A percentile compares a stretch with the other conserved stretches of the same genome.
Evolutionary conservation across 2,888 invertebrate species (phyloP).

Genomic region (Drosophila histrio): DNA sequence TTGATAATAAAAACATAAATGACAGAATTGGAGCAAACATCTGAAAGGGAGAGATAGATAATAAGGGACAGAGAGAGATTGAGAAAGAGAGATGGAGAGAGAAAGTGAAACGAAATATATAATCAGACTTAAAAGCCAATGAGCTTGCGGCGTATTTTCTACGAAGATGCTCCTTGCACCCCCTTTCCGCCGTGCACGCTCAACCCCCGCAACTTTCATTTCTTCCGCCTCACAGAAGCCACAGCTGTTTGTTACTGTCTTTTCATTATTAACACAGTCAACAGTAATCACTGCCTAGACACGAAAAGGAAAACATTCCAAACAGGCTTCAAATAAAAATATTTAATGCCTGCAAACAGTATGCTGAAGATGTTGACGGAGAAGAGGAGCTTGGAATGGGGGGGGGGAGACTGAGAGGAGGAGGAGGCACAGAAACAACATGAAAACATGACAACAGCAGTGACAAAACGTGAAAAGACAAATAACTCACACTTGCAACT

Average conservation of each 20-base stretch:
- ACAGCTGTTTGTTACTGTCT: slow-evolving; percentile 69
- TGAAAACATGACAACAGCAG: slow-evolving; percentile 68
- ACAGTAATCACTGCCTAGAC: slow-evolving; percentile 73
- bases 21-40: neutral
- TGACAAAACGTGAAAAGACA: slow-evolving; percentile 72
- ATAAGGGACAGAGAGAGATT: neutral
- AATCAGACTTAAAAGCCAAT: slow-evolving; percentile 18
- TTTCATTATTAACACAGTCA: slow-evolving; percentile 75
- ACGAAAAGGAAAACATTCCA: slow-evolving; percentile 59
- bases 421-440: slow-evolving; percentile 43
- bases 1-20: neutral
- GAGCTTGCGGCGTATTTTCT: slow-evolving; percentile 6
- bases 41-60: neutral
- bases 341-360: slow-evolving; percentile 77
- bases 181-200: too few species aligned
- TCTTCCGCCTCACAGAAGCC: slow-evolving; percentile 34
- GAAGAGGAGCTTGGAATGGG: neutral
- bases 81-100: neutral
- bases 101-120: neutral
- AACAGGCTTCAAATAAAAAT: slow-evolving; percentile 70
- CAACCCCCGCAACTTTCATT: neutral
- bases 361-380: slow-evolving; percentile 29
- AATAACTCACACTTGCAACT: slow-evolving; percentile 74
- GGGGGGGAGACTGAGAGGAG: neutral
- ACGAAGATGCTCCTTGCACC: neutral